phyloP scores from a whole-genome alignment of 1,140 invertebrate species.

The Ridgeia piscesae region DNA sequence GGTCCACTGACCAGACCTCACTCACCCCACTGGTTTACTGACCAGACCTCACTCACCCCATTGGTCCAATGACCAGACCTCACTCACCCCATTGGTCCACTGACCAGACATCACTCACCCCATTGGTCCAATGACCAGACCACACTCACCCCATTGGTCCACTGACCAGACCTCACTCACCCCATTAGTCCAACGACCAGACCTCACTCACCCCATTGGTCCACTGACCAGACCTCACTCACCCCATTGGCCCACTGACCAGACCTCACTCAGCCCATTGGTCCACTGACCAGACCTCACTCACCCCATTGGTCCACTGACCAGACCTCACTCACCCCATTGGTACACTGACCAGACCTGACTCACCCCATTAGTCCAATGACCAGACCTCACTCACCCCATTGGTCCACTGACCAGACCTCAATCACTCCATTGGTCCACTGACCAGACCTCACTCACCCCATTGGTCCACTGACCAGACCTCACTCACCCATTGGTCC shows the following conservation, averaged over 20 bases:
- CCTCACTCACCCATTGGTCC: conserved; percentile 70
- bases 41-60: conserved; percentile 68
- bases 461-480: conserved; percentile 78
- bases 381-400: conserved; percentile 67
- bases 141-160: conserved; percentile 85
- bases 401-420: conserved; percentile 71
- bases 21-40: conserved; percentile 77
- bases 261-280: conserved; percentile 75
- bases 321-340: conserved; percentile 72
- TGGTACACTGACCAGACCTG: background rate
- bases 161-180: conserved; percentile 60
- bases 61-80: conserved; percentile 70
- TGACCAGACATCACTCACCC: conserved; percentile 64
- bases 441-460: conserved; percentile 59
- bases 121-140: conserved; percentile 74
- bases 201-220: conserved; percentile 80
- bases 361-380: conserved; percentile 87
- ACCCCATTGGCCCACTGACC: conserved; percentile 83
- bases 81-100: conserved; percentile 87
- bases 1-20: conserved; percentile 62
- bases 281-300: conserved; percentile 63
- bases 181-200: conserved; percentile 78
- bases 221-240: conserved; percentile 58
- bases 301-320: conserved; percentile 85
- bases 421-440: conserved; percentile 87